Evolutionary conservation across 2,113 vertebrate genomes (phyloP), one percentile per base, ranked within the genome.

Genomic region (Haemorhous mexicanus): DNA sequence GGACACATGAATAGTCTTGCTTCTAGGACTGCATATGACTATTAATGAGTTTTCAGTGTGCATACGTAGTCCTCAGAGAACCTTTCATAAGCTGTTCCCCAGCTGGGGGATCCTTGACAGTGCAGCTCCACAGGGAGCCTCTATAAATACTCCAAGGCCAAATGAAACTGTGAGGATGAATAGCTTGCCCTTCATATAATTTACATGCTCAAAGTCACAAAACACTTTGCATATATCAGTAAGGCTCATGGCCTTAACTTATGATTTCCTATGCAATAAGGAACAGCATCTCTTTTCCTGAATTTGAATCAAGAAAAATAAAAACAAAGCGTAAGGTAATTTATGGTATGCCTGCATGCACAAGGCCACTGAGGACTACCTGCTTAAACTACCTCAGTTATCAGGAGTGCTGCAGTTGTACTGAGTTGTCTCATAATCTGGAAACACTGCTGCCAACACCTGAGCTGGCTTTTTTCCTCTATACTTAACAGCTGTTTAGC

Each of bases 101-200:
- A 93, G 94, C 75, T 97, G 95, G 76, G 63, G 43, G 50, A 92
- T 74, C 64, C 89, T 83, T 80, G 75, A 90, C 61, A 86, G 75
- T 70, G 79, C 83, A 93, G 75, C 59, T 93, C 90, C 88, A 86
- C 76, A 52, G 83, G 79, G 90, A 93, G 43, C 18, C 63, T 93
- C 96, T 93, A 95, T 90, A 96, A 96, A 94, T 97, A 96, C 83
- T 92, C 90, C 72, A 94, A 95, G 95, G 88, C 88, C 88, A 92
- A 92, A 94, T 93, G 88, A 93, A 94, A 80, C 52, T 33, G 50
- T 43, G 73, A 90, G 63, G 68, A 96, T 81, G 59, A 97, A 92
- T 81, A 80, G 76, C 17, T 88, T 89, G 86, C 63, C 94, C 94
- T 94, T 94, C 86, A 35, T 77, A 67, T 39, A 70, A 90, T 94